Conservation (phyloP, 2,888 invertebrate species). For the Lochmaea crataegi region DNA sequence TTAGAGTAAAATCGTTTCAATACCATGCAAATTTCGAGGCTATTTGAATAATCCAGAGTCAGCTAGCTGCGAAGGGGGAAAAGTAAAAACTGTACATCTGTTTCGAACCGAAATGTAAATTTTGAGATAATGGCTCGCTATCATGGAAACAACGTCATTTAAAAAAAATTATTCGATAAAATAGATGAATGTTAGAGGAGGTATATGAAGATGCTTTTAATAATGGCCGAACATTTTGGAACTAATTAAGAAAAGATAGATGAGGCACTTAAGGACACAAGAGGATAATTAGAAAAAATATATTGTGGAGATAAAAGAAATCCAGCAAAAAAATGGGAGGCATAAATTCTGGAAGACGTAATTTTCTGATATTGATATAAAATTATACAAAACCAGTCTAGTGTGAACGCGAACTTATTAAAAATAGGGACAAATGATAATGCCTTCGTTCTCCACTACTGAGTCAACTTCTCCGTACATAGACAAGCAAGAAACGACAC, state of each 20-base stretch:
- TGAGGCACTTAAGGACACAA: background rate
- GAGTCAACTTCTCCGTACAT: no score
- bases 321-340: background rate
- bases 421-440: no score
- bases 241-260: background rate
- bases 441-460: no score
- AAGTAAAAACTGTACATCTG: slow-evolving; percentile 42
- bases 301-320: background rate
- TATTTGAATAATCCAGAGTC: slow-evolving; percentile 38
- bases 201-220: no score
- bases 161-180: background rate
- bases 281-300: slow-evolving; percentile 1
- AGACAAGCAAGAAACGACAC: no score
- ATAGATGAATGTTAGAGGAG: no score
- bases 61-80: slow-evolving; percentile 36
- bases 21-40: slow-evolving; percentile 40
- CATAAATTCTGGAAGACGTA: background rate
- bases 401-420: no score
- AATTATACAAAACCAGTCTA: no score
- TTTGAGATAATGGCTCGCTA: slow-evolving; percentile 43
- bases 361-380: background rate
- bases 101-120: slow-evolving; percentile 46
- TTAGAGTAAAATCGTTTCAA: slow-evolving; percentile 33
- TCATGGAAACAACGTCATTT: slow-evolving; percentile 41
- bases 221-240: no score